phyloP scores from a whole-genome alignment of 2,797 vertebrate genomes.

The Aselliscus stoliczkanus region DNA sequence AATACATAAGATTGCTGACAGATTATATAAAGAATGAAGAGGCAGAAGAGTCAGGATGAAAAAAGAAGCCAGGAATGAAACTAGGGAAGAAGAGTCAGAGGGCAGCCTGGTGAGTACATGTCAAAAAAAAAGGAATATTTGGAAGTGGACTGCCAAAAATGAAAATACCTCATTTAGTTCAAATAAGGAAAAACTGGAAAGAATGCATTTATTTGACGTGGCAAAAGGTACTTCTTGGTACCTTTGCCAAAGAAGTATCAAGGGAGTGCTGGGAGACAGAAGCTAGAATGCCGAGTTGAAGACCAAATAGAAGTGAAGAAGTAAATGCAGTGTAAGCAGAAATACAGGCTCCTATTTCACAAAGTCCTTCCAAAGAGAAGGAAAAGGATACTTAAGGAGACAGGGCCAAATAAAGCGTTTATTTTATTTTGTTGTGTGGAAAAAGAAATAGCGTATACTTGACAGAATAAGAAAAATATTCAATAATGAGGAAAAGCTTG shows the following conservation, averaged over 20 bases:
- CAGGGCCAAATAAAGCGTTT: neutral
- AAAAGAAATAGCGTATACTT: slow-evolving; percentile 9
- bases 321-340: slow-evolving; percentile 11
- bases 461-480: neutral
- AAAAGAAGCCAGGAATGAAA: neutral
- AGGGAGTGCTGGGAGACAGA: neutral
- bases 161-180: slow-evolving; percentile 32
- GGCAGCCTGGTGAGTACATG: neutral
- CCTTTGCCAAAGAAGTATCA: slow-evolving; percentile 30
- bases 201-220: slow-evolving; percentile 4
- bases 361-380: neutral
- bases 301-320: neutral
- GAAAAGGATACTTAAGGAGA: slow-evolving; percentile 1
- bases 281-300: neutral
- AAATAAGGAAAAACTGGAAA: slow-evolving; percentile 28
- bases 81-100: neutral
- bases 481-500: neutral
- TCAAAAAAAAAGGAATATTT: neutral
- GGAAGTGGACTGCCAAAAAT: neutral
- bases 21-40: neutral
- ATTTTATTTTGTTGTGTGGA: neutral
- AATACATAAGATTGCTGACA: neutral
- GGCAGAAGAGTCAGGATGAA: neutral
- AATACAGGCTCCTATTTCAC: neutral
- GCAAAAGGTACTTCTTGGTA: slow-evolving; percentile 15